A percentile compares a stretch with the other conserved stretches of the same genome.
phyloP scores from a whole-genome alignment of 2,113 vertebrate genomes.

The Cariama cristata region DNA sequence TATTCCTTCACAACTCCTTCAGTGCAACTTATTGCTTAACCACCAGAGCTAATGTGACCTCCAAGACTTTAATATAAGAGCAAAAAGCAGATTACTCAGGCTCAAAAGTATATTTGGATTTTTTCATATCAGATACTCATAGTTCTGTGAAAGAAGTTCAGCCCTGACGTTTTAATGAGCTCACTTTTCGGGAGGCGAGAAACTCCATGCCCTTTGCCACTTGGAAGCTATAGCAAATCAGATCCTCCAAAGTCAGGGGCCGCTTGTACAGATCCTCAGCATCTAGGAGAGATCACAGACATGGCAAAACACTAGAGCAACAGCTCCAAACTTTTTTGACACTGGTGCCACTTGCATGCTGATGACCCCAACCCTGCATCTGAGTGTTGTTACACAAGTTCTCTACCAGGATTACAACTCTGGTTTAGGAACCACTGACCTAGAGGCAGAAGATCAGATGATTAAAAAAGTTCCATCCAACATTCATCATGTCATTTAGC shows the following conservation, averaged over 20 bases:
- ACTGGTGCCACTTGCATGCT: neutral
- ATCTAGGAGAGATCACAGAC: slow-evolving; percentile 76
- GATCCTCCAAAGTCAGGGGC: slow-evolving; percentile 89
- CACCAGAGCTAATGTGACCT: neutral
- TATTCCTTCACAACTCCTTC: neutral
- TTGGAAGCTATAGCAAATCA: slow-evolving; percentile 97
- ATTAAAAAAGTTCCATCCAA: neutral
- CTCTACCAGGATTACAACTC: neutral
- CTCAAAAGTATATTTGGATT: neutral
- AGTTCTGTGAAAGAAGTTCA: neutral
- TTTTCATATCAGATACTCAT: neutral
- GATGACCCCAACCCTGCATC: neutral
- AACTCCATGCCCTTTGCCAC: slow-evolving; percentile 97
- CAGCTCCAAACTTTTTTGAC: neutral
- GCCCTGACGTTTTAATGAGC: neutral
- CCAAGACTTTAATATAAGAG: neutral
- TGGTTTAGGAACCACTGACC: neutral
- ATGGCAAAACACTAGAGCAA: neutral
- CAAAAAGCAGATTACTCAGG: neutral
- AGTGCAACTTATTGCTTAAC: neutral
- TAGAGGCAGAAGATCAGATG: neutral
- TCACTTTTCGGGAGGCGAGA: slow-evolving; percentile 92
- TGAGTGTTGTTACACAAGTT: neutral
- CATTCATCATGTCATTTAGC: neutral
- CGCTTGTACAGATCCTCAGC: slow-evolving; percentile 90